phyloP scores from a whole-genome alignment of 2,888 invertebrate genomes.

The Alsophila aescularia region DNA sequence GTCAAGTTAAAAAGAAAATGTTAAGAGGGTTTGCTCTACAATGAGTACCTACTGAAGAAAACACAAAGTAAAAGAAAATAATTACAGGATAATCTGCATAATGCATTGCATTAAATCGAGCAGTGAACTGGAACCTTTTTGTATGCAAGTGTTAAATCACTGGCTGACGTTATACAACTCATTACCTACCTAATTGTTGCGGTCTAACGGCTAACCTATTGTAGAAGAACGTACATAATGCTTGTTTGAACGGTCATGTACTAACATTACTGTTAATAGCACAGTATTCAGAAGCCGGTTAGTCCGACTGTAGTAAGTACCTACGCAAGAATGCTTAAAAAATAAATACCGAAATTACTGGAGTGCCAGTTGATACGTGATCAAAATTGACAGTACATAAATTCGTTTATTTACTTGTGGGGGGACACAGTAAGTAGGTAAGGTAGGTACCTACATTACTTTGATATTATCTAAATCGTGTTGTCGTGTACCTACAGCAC shows the following conservation, averaged over 20 bases:
- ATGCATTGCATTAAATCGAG: background rate
- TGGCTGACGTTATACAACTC: constrained; percentile 12
- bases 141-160: constrained; percentile 19
- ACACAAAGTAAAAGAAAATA: background rate
- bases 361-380: no score
- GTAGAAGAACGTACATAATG: background rate
- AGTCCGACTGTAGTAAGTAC: no score
- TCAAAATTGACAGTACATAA: no score
- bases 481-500: no score
- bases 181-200: constrained; percentile 14
- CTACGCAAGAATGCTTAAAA: no score
- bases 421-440: no score
- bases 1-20: constrained; percentile 4
- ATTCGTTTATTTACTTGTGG: no score
- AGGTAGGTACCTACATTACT: constrained; percentile 20
- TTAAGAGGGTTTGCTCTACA: background rate
- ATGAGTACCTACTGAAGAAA: background rate
- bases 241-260: background rate
- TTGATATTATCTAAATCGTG: no score
- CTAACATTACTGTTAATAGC: background rate
- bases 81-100: background rate
- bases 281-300: no score
- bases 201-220: constrained; percentile 18
- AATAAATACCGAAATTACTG: no score
- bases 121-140: background rate